A percentile compares a stretch with the other conserved stretches of the same genome.
phyloP scores from a whole-genome alignment of 2,888 invertebrate species.

The Ennomos fuscantarius region DNA sequence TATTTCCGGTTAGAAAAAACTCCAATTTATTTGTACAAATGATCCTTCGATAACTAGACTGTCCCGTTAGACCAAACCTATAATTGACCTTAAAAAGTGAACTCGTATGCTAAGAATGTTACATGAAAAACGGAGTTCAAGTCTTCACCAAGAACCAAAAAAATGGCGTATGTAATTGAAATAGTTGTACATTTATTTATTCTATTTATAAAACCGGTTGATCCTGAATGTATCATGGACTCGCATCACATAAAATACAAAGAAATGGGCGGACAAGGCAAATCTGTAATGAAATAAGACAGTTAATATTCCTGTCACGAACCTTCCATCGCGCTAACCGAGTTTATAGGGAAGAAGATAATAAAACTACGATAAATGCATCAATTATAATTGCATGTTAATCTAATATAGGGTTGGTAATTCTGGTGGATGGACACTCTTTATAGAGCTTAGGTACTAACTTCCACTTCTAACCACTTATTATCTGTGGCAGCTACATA shows the following conservation, averaged over 20 bases:
- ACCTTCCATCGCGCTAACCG: slow-evolving; percentile 3
- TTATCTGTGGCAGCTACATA: slow-evolving; percentile 11
- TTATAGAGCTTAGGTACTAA: slow-evolving; percentile 7
- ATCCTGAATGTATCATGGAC: background rate
- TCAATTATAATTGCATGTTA: slow-evolving; percentile 8
- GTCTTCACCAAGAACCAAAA: slow-evolving; percentile 11
- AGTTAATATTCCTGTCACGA: slow-evolving; percentile 23
- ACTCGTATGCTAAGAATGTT: slow-evolving; percentile 10
- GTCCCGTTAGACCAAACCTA: slow-evolving; percentile 24
- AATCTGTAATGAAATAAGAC: slow-evolving; percentile 16
- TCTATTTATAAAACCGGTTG: background rate
- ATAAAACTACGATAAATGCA: slow-evolving; percentile 2
- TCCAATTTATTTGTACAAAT: slow-evolving; percentile 30
- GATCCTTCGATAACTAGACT: slow-evolving; percentile 26
- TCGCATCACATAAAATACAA: slow-evolving; percentile 9
- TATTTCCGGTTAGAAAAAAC: slow-evolving; percentile 25
- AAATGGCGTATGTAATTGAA: slow-evolving; percentile 3
- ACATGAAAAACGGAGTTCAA: background rate
- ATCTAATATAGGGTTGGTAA: slow-evolving; percentile 5
- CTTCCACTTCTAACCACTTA: slow-evolving; percentile 12
- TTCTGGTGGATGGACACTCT: slow-evolving; percentile 8
- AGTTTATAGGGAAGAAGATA: slow-evolving; percentile 13
- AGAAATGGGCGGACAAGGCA: slow-evolving; percentile 9
- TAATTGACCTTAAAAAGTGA: slow-evolving; percentile 22
- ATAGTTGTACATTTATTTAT: slow-evolving; percentile 8